These are phyloP conservation scores for Arvicanthis niloticus DNA, from an alignment of 2,113 vertebrate species.

Conservation along the genomic window DNA sequence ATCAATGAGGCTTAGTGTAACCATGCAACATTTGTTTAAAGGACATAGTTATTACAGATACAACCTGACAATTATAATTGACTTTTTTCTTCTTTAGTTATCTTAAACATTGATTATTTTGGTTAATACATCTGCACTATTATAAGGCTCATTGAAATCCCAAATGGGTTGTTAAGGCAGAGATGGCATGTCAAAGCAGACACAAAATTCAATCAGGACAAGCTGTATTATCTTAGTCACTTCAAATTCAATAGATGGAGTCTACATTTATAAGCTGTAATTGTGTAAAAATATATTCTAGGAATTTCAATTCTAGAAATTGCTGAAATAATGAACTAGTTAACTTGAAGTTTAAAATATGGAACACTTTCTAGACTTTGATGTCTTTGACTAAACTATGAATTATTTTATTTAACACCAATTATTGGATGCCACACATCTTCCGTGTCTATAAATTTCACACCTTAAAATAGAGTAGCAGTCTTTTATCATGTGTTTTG, in stretches of 20 bases:
- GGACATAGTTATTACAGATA: neutral
- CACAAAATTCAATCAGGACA: neutral
- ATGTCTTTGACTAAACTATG: constrained; percentile 38
- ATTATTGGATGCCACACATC: neutral
- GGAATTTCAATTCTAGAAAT: constrained; percentile 52
- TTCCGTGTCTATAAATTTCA: neutral
- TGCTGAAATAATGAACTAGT: constrained; percentile 26
- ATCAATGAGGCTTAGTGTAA: neutral
- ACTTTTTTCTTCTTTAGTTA: neutral
- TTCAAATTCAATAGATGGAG: neutral
- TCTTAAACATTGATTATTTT: neutral
- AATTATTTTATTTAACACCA: constrained; percentile 8
- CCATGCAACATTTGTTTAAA: neutral
- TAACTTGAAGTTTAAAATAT: constrained; percentile 47
- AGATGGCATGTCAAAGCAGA: neutral
- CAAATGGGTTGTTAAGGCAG: neutral
- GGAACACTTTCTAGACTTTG: constrained; percentile 5
- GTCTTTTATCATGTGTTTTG: neutral
- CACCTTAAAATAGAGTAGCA: constrained; percentile 4
- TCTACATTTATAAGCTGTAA: neutral
- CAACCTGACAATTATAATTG: neutral
- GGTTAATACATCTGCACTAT: neutral
- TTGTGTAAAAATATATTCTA: constrained; percentile 35
- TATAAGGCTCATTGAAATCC: neutral
- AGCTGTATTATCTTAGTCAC: neutral